These are phyloP conservation scores for Hyles vespertilio DNA, from an alignment of 1,140 invertebrate genomes.

Conservation along the genomic window DNA sequence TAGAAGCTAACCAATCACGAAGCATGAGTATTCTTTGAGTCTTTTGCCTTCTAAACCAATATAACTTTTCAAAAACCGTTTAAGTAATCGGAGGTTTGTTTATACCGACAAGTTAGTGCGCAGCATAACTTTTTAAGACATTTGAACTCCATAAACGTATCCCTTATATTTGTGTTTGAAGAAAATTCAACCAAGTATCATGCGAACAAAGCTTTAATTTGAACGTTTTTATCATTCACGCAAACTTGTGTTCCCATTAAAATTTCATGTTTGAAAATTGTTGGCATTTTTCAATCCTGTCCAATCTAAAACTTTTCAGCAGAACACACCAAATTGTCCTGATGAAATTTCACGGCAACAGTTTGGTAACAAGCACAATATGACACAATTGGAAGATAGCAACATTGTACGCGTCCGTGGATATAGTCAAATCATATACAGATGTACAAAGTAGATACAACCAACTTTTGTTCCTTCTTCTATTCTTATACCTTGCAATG, in stretches of 20 bases:
- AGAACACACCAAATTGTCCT: background rate
- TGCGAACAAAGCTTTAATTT: no score
- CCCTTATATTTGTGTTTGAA: background rate
- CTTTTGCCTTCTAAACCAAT: no score
- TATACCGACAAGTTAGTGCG: no score
- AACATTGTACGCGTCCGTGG: constrained; percentile 4
- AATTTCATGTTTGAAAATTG: background rate
- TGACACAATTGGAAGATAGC: constrained; percentile 8
- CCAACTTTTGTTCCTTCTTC: background rate
- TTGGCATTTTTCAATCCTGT: background rate
- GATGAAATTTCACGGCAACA: constrained; percentile 7
- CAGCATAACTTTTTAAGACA: no score
- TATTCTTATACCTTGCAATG: no score
- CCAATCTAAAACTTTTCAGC: constrained; percentile 2
- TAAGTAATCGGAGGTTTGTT: no score
- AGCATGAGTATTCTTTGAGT: no score
- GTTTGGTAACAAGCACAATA: constrained; percentile 4
- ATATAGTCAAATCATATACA: constrained; percentile 2
- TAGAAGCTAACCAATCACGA: no score
- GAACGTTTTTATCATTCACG: no score
- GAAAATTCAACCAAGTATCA: background rate
- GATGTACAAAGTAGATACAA: background rate
- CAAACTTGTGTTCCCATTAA: no score
- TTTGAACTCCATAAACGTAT: no score
- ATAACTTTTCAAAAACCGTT: no score